Evolutionary conservation across 2,888 invertebrate species (phyloP), one percentile per base, ranked within the genome.

Genomic region (Drosophila koepferae): DNA sequence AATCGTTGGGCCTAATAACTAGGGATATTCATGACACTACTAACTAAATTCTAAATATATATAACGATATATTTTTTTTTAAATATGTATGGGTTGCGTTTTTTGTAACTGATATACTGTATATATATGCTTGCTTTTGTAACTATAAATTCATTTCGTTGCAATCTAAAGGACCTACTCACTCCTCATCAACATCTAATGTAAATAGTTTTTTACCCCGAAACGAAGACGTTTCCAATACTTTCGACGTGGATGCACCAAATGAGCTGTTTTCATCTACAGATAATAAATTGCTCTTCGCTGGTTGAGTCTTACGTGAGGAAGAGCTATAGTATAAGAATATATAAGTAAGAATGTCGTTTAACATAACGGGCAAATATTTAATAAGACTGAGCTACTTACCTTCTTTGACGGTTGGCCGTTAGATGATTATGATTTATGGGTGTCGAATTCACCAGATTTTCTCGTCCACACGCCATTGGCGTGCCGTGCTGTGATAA

Each of bases 391-490:
- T 72, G 81, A 63, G 80, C 58, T 87, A 88, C 59, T 79, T 59
- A 67, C 84, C 63, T 74, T 49, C 65, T 73, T 79, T 92, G 92
- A 48, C 91, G 90, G n/a, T 90, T 86, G 23, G 85, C 87, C 44
- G 90, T 88, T 48, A 90, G 81, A n/a, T 89, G 86, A 71, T 91
- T 85, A 41, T 91, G 91, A 81, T 92, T 92, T 0, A 93, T 72
- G 1, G 93, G 93, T 8, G 93, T 93, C 4, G 93, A 93, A 64
- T 92, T 93, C 5, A 91, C 85, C 49, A 92, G 82, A 66, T 86
- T 88, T n/a, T 75, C 71, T 20, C 80, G 68, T n/a, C 74, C 67
- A 44, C 80, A 69, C 31, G 81, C 74, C 9, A 82, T 71, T 0
- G 92, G 91, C 4, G 91, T 90, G 34, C 82, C 79, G n/a, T 89